Conservation (phyloP, 2,888 invertebrate species). For the Oligia fasciuncula region DNA sequence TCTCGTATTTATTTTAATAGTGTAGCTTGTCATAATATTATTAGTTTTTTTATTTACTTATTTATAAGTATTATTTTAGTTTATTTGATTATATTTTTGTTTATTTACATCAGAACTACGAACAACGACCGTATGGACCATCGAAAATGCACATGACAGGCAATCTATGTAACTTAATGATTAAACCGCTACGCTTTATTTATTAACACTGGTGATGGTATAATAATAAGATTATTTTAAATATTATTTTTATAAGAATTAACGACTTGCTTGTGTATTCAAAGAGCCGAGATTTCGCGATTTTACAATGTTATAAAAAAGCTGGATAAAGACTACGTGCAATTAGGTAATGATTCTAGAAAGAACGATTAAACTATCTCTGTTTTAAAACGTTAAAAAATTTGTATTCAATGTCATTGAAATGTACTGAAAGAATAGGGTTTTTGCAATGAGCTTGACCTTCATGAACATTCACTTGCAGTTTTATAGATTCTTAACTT, state of each 20-base stretch:
- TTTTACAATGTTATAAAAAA: conserved; percentile 16
- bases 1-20: conserved; percentile 44
- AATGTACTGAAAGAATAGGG: conserved; percentile 73
- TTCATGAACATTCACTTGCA: conserved; percentile 79
- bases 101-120: conserved; percentile 49
- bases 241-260: conserved; percentile 70
- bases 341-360: conserved; percentile 42
- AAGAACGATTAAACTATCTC: conserved; percentile 37
- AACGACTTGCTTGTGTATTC: conserved; percentile 76
- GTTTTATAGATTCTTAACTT: conserved; percentile 68
- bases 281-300: conserved; percentile 52
- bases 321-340: conserved; percentile 63
- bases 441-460: conserved; percentile 76
- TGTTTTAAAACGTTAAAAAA: conserved; percentile 49
- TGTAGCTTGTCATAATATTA: conserved; percentile 21
- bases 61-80: conserved; percentile 38
- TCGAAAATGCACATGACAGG: conserved; percentile 87
- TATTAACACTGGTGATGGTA: conserved; percentile 86
- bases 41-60: conserved; percentile 20
- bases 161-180: conserved; percentile 65
- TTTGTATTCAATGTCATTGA: conserved; percentile 79
- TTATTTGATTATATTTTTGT: conserved; percentile 32
- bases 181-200: conserved; percentile 70
- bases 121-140: conserved; percentile 82
- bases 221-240: conserved; percentile 70